Evolutionary conservation across 1,140 invertebrate species (phyloP).

Genomic region (Drosophila nigrodunni): DNA sequence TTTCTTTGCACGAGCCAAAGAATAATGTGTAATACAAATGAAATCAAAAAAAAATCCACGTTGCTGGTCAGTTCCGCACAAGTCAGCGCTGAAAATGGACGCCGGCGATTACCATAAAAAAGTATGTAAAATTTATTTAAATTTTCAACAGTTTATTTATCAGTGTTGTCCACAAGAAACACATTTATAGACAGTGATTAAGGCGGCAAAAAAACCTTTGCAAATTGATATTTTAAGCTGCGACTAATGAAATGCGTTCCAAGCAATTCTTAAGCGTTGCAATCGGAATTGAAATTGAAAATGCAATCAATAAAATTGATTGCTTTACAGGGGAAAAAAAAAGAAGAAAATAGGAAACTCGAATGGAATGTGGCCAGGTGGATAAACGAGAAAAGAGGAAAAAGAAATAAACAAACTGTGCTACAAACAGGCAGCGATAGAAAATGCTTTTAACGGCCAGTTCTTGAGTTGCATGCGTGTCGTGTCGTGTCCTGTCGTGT

Average conservation of each 20-base stretch:
- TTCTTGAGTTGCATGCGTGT: slow-evolving; percentile 1
- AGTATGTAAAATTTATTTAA: slow-evolving; percentile 53
- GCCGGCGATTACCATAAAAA: slow-evolving; percentile 66
- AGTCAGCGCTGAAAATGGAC: slow-evolving; percentile 73
- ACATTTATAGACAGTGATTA: slow-evolving; percentile 50
- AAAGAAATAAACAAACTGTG: slow-evolving; percentile 18
- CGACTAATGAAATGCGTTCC: slow-evolving; percentile 31
- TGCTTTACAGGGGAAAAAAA: slow-evolving; percentile 21
- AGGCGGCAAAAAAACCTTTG: slow-evolving; percentile 4
- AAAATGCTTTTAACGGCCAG: slow-evolving; percentile 18
- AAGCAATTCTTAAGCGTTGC: slow-evolving; percentile 12
- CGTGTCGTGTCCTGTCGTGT: background rate
- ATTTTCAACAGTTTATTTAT: background rate
- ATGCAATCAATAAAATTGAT: slow-evolving; percentile 77
- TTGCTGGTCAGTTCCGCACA: slow-evolving; percentile 58
- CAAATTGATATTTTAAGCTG: slow-evolving; percentile 24
- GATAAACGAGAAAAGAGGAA: slow-evolving; percentile 19
- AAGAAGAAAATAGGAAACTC: background rate
- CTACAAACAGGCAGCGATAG: background rate
- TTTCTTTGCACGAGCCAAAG: slow-evolving; percentile 16
- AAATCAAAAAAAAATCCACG: slow-evolving; percentile 69
- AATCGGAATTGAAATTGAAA: slow-evolving; percentile 55
- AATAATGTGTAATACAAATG: slow-evolving; percentile 60
- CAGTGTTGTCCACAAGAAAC: slow-evolving; percentile 5
- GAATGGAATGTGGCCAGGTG: slow-evolving; percentile 14